These are phyloP conservation scores for Drosophila emarginata DNA, from an alignment of 2,888 invertebrate genomes.

Conservation along the genomic window DNA sequence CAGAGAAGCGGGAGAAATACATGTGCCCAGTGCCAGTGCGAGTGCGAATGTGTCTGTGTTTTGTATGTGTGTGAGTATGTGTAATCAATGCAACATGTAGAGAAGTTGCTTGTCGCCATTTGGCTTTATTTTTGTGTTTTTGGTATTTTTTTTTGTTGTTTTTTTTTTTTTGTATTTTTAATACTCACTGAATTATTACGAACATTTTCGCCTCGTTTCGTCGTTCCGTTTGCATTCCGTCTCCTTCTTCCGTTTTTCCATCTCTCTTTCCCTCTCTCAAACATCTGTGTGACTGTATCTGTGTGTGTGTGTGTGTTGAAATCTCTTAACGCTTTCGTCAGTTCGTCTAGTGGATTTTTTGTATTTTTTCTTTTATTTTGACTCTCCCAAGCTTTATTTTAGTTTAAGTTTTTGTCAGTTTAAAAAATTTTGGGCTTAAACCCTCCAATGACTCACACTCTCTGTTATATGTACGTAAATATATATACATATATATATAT, in stretches of 20 bases:
- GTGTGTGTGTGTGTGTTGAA: constrained; percentile 47
- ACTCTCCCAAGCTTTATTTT: constrained; percentile 12
- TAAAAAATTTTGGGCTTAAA: constrained; percentile 14
- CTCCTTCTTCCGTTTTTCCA: constrained; percentile 68
- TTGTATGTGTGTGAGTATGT: constrained; percentile 56
- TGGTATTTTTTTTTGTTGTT: constrained; percentile 32
- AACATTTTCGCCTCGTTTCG: constrained; percentile 55
- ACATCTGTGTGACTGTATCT: not conserved
- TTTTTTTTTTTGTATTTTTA: constrained; percentile 61
- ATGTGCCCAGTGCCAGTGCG: constrained; percentile 5
- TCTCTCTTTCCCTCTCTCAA: constrained; percentile 30
- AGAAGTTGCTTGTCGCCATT: constrained; percentile 38
- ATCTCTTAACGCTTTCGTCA: constrained; percentile 69
- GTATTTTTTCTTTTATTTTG: constrained; percentile 18
- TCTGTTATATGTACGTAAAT: not conserved
- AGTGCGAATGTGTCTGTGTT: constrained; percentile 25
- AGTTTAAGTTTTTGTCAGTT: constrained; percentile 19
- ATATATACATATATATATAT: not conserved
- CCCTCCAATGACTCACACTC: constrained; percentile 9
- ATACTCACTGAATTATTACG: constrained; percentile 72
- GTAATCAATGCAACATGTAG: constrained; percentile 82
- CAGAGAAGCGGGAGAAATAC: constrained; percentile 6
- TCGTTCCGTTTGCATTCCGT: constrained; percentile 34
- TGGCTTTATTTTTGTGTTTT: constrained; percentile 26
- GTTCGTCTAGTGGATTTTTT: constrained; percentile 27